phyloP scores from a whole-genome alignment of 2,797 vertebrate species.

The Chromis chromis region DNA sequence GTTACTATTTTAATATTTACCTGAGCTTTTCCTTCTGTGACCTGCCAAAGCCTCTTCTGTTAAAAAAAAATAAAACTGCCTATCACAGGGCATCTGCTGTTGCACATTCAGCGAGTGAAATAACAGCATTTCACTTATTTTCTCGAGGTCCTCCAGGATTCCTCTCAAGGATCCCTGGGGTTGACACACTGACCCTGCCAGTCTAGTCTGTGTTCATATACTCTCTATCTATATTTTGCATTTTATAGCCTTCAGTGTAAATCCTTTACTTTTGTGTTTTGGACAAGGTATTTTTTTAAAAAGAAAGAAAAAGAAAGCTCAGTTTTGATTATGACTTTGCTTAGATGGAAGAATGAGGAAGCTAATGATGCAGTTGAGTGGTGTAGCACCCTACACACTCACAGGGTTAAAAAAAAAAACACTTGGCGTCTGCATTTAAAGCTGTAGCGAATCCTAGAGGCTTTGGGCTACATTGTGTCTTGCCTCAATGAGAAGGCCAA shows the following conservation, averaged over 20 bases:
- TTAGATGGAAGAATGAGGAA: conserved; percentile 49
- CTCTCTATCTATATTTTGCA: conserved; percentile 1
- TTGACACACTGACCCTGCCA: not conserved
- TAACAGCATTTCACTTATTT: not conserved
- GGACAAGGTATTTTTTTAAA: conserved; percentile 5
- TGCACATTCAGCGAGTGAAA: no score
- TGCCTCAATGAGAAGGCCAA: conserved; percentile 70
- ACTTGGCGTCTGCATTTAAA: conserved; percentile 73
- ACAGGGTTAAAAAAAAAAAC: conserved; percentile 65
- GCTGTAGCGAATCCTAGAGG: conserved; percentile 62
- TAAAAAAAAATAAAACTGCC: not conserved
- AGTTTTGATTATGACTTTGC: conserved; percentile 29
- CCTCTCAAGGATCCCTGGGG: conserved; percentile 4
- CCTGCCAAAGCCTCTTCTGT: not conserved
- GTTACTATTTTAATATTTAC: not conserved
- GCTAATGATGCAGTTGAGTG: conserved; percentile 65
- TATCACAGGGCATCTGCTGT: not conserved
- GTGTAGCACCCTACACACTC: conserved; percentile 53
- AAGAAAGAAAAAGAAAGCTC: not conserved
- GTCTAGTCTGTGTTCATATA: not conserved
- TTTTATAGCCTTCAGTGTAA: not conserved
- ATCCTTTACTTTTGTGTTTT: not conserved
- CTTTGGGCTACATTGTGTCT: conserved; percentile 74
- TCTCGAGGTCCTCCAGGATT: conserved; percentile 3
- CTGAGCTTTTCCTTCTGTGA: not conserved